Evolutionary conservation across 1,140 invertebrate genomes (phyloP).

Genomic region (Sitobion miscanthi): DNA sequence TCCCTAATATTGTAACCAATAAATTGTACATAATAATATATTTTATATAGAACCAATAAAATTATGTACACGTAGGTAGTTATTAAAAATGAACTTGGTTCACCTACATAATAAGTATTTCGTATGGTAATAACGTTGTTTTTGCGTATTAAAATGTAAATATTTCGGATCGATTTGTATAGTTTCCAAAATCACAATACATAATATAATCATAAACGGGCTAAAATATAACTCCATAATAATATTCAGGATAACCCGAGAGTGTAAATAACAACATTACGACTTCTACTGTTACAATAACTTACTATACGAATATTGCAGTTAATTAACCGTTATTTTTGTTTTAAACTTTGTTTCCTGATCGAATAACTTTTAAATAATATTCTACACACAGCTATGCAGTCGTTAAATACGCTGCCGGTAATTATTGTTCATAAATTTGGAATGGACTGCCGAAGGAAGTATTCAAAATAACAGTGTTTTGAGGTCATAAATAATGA

Average conservation of each 20-base stretch:
- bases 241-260: not conserved
- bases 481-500: not conserved
- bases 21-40: not conserved
- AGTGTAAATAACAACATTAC: not conserved
- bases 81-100: not conserved
- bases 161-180: not conserved
- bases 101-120: not conserved
- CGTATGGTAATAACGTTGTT: not conserved
- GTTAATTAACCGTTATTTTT: slow-evolving; percentile 12
- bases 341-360: not conserved
- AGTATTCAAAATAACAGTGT: slow-evolving; percentile 27
- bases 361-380: slow-evolving; percentile 8
- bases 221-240: not conserved
- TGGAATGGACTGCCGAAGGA: not conserved
- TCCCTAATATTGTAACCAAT: not conserved
- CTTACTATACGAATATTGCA: not conserved
- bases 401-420: not conserved
- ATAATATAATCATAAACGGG: not conserved
- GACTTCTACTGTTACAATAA: not conserved
- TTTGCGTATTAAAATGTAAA: not conserved
- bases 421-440: slow-evolving; percentile 12
- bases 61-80: not conserved
- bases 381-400: not conserved
- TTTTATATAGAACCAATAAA: not conserved
- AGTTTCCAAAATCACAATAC: not conserved